Conservation (phyloP, 2,797 vertebrate genomes). For the Ceyx erithaca region DNA sequence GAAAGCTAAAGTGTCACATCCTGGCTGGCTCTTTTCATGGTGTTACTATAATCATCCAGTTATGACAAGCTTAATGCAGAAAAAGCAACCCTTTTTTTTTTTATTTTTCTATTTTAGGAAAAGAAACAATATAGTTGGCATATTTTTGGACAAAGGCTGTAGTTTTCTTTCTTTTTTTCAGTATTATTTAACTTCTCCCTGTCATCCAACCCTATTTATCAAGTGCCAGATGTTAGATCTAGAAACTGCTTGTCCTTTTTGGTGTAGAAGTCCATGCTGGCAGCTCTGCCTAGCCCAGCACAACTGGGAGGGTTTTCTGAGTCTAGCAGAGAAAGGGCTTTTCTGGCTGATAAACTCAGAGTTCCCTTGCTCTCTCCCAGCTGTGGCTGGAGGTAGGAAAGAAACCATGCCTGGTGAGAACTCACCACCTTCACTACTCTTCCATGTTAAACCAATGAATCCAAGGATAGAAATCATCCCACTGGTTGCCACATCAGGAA, state of each 20-base stretch:
- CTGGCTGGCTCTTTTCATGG: constrained; percentile 70
- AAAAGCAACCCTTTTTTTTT: constrained; percentile 55
- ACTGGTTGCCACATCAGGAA: neutral
- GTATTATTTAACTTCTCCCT: constrained; percentile 15
- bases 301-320: neutral
- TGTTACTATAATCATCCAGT: constrained; percentile 72
- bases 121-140: constrained; percentile 63
- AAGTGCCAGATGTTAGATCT: constrained; percentile 1
- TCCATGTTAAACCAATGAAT: accelerated
- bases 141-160: constrained; percentile 63
- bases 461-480: neutral
- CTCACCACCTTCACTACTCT: neutral
- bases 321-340: neutral
- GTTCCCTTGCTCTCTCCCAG: neutral
- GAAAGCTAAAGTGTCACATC: constrained; percentile 72
- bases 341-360: neutral
- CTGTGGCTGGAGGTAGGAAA: neutral
- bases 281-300: neutral
- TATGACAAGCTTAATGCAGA: constrained; percentile 68
- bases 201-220: constrained; percentile 56
- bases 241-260: constrained; percentile 37
- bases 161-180: constrained; percentile 36
- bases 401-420: neutral
- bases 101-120: constrained; percentile 11
- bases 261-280: neutral